Base-by-base conservation (phyloP, 2,797 vertebrate species). In the Toxotes lorentzi region DNA sequence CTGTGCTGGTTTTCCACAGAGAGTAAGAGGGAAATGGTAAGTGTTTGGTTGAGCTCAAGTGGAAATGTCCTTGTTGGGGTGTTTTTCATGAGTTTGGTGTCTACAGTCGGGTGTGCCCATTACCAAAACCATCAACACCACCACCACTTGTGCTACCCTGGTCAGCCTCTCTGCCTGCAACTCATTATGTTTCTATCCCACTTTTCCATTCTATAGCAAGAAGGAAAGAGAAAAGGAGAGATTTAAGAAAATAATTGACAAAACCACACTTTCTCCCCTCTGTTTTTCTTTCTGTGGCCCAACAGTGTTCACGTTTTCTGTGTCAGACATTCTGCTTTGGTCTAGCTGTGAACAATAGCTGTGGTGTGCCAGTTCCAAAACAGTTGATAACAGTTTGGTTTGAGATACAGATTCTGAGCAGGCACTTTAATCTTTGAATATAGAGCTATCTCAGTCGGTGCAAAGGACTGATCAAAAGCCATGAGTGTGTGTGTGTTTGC, bases 51-150 rank as follows among this genome's bases (percentile, higher is more conserved):
- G 77, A 86, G 79, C 54, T 85, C 75, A 86, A 91, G 88, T 93
- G 89, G 89, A 91, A 93, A 91, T 80, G 84, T 88, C 78, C 71
- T 73, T 79, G 76, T 82, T 69, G 74, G 73, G 64, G 75, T 83
- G 79, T 89, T 89, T 30, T 87, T 87, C 71, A 84, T 47, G 77
- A 53, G 76, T 85, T 88, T 73, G 82, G 70, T 87, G 78, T 83
- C 64, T 72, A 54, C 65, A 74, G 73, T 43, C 11, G 63, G 84
- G 76, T 76, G 82, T 71, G 81, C 81, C 81, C 73, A 65, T 86
- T 83, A 86, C 79, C 81, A 63, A 78, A 30, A 86, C 68, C 67
- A 77, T 81, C 79, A 83, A 60, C 89, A 85, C 34, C 62, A 56
- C 51, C 47, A 38, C 66, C 70, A 71, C 70, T 27, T 17, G 68